Conservation (phyloP, 2,888 invertebrate species). For the Tetanocera ferruginea region DNA sequence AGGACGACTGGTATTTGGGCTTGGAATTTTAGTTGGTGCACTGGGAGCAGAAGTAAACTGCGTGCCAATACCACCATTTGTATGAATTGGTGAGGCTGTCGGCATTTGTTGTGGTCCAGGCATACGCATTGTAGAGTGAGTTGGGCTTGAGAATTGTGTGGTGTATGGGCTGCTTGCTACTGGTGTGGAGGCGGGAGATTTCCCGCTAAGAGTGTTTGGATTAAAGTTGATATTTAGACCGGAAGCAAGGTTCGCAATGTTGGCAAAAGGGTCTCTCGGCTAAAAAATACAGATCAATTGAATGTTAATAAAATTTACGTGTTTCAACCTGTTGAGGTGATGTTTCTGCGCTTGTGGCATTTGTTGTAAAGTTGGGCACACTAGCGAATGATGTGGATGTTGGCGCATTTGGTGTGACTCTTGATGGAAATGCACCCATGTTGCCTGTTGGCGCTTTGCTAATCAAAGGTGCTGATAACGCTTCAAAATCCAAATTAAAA, state of each 20-base stretch:
- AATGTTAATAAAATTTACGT: neutral
- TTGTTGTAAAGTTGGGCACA: conserved; percentile 54
- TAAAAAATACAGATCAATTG: conserved; percentile 41
- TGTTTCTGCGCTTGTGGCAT: conserved; percentile 66
- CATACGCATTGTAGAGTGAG: conserved; percentile 59
- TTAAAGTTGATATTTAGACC: conserved; percentile 68
- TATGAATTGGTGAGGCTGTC: conserved; percentile 63
- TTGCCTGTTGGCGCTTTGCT: conserved; percentile 12
- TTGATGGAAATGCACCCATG: conserved; percentile 44
- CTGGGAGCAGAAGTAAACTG: conserved; percentile 28
- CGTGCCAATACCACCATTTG: conserved; percentile 46
- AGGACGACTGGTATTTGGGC: conserved; percentile 17
- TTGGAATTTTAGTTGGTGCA: conserved; percentile 34
- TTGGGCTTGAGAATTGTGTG: conserved; percentile 69
- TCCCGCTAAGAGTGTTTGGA: conserved; percentile 62
- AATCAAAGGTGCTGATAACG: conserved; percentile 50
- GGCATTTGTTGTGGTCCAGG: conserved; percentile 68
- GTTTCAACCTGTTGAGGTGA: conserved; percentile 70
- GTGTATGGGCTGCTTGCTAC: conserved; percentile 65
- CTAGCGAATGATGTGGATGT: conserved; percentile 50
- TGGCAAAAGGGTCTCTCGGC: conserved; percentile 80
- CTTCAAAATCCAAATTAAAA: conserved; percentile 57
- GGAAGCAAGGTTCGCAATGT: conserved; percentile 73
- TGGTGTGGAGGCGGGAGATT: conserved; percentile 63
- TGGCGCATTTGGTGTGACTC: conserved; percentile 49